A percentile compares a stretch with the other conserved stretches of the same genome.
phyloP scores from a whole-genome alignment of 2,113 vertebrate genomes.

The Barbus barbus region DNA sequence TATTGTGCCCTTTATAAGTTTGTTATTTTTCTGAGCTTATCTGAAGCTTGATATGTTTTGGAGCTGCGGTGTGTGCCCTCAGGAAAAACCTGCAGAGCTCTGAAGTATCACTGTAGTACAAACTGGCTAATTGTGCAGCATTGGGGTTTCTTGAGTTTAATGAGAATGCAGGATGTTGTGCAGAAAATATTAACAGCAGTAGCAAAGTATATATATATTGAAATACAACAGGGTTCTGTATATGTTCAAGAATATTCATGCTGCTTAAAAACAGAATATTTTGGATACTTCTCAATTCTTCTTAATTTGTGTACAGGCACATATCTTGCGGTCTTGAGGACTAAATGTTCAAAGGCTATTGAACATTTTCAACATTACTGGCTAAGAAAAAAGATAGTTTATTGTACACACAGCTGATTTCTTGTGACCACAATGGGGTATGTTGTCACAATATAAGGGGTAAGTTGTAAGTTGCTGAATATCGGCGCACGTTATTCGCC shows the following conservation, averaged over 20 bases:
- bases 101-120: not conserved
- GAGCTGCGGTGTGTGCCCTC: not conserved
- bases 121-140: conserved; percentile 7
- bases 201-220: not conserved
- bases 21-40: not conserved
- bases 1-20: not conserved
- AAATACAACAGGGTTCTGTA: not conserved
- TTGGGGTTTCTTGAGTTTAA: conserved; percentile 25
- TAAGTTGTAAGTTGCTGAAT: too few relatives aligned
- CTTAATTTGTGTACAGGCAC: too few relatives aligned
- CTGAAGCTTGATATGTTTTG: not conserved
- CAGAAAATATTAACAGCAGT: not conserved
- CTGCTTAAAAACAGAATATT: not conserved
- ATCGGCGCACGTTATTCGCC: too few relatives aligned
- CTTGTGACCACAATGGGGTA: too few relatives aligned
- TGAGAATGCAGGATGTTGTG: not conserved
- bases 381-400: too few relatives aligned
- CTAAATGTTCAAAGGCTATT: too few relatives aligned
- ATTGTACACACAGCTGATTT: too few relatives aligned
- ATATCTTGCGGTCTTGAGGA: too few relatives aligned
- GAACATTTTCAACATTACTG: too few relatives aligned
- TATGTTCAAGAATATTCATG: not conserved
- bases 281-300: too few relatives aligned
- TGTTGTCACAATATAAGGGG: too few relatives aligned
- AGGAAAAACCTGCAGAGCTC: conserved; percentile 16